phyloP scores from a whole-genome alignment of 2,888 invertebrate species.

The Pogonocherus hispidulus region DNA sequence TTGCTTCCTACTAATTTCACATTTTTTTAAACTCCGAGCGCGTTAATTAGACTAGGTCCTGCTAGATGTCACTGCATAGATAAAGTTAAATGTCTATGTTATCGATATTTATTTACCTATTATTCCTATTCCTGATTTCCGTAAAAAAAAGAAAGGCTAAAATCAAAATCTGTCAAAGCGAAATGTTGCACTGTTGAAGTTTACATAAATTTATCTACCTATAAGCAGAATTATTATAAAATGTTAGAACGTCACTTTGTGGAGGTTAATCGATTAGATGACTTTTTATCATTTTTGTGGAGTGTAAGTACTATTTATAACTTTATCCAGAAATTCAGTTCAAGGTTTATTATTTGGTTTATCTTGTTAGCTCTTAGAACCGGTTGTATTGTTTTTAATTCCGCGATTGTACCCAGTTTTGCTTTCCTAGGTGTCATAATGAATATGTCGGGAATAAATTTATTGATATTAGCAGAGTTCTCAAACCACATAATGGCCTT shows the following conservation, averaged over 20 bases:
- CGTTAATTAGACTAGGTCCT: too few species aligned
- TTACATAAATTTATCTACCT: slow-evolving; percentile 5
- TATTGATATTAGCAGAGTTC: too few species aligned
- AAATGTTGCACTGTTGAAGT: slow-evolving; percentile 23
- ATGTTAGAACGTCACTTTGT: slow-evolving; percentile 75
- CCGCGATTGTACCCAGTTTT: not conserved
- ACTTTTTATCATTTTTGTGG: slow-evolving; percentile 82
- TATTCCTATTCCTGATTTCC: not conserved
- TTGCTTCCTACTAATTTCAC: too few species aligned
- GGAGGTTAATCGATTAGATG: slow-evolving; percentile 81
- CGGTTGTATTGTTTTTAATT: slow-evolving; percentile 38
- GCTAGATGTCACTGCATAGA: not conserved
- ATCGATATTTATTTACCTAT: not conserved
- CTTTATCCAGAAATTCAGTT: slow-evolving; percentile 35
- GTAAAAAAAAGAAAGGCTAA: slow-evolving; percentile 14
- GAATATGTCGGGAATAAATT: too few species aligned
- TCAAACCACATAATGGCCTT: too few species aligned
- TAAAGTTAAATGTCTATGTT: slow-evolving; percentile 8
- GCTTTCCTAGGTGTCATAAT: not conserved
- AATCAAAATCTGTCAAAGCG: slow-evolving; percentile 20
- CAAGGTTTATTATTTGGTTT: slow-evolving; percentile 34
- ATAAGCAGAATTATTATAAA: not conserved
- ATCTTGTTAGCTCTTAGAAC: slow-evolving; percentile 24
- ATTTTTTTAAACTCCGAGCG: too few species aligned
- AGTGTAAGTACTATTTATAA: slow-evolving; percentile 75